Conservation (phyloP, 2,888 invertebrate genomes). For the Caenorhabditis parvicauda region DNA sequence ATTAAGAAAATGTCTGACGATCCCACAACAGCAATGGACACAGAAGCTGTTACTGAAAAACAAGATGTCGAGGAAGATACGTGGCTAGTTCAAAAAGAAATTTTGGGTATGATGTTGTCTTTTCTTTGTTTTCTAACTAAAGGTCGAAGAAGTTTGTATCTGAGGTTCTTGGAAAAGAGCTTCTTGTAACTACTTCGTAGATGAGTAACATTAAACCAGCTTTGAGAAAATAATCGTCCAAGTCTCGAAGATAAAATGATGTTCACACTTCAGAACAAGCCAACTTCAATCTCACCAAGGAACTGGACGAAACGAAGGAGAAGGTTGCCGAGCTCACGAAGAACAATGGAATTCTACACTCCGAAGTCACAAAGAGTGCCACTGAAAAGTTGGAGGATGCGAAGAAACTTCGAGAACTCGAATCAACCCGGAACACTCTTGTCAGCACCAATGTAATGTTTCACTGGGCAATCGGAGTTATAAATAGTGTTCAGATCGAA, state of each 20-base stretch:
- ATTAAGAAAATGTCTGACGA: too few species aligned
- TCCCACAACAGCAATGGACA: too few species aligned
- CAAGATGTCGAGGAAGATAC: too few species aligned
- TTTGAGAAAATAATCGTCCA: not conserved
- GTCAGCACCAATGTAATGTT: constrained; percentile 15
- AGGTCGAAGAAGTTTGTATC: too few species aligned
- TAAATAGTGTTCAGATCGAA: constrained; percentile 13
- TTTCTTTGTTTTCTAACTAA: too few species aligned
- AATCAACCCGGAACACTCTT: constrained; percentile 22
- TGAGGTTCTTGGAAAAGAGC: too few species aligned
- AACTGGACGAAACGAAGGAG: constrained; percentile 14
- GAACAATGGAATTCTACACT: constrained; percentile 10
- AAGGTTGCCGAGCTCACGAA: constrained; percentile 9
- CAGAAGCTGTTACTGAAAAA: too few species aligned
- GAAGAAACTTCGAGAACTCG: constrained; percentile 14
- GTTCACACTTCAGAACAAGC: constrained; percentile 8
- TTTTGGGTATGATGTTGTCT: too few species aligned
- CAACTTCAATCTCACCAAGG: constrained; percentile 24
- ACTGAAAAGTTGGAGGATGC: constrained; percentile 12
- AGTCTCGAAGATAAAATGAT: too few species aligned
- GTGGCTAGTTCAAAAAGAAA: too few species aligned
- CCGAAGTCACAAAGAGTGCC: constrained; percentile 8
- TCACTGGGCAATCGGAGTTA: not conserved
- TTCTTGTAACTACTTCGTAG: too few species aligned
- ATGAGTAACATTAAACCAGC: not conserved